Base-by-base conservation (phyloP, 1,140 invertebrate genomes). In the Caenorhabditis remanei region DNA sequence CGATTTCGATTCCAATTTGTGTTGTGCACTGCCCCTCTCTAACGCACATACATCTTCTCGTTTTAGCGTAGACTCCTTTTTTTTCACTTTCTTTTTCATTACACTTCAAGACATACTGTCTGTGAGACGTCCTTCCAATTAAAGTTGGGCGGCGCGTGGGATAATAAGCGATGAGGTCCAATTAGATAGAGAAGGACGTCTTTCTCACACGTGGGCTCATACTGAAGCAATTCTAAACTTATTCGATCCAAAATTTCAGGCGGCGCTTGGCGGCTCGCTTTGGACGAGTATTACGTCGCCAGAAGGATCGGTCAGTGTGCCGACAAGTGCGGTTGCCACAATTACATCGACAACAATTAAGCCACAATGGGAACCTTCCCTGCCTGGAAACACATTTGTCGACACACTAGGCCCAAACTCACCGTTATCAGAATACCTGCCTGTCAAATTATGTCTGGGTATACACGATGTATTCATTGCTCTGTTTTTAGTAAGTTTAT, bases 381-480 rank as follows among this genome's bases (percentile, higher is more conserved):
- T 19, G 46, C 6, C 32, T 50, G 41, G 43, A 8, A 48, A 46
- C 24, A 9, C 46, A 53, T 79, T 79, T 79, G 71, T 41, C 14
- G 46, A 79, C 24, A 79, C 71, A 21, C n/a, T 79, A 79, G 71
- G 71, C 3, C 40, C 71, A 19, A 79, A 40, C 43, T 85, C 46
- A 55, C 67, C 67, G 41, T 40, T 85, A 40, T 85, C 55, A 4
- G 55, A 65, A 41, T 53, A 53, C 40, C 50, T 48, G 16, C 61
- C 58, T 9, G 79, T 75, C 21, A 63, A 86, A 43, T 82, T 91
- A 40, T 91, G 91, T 85, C 88, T 91, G 43, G 91, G 91, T 43
- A 83, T 91, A 58, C 84, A 89, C 24, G 91, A 91, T 71, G 63
- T 91, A 48, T 92, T 91, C 48, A 91, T 92, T 58, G 91, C 91